phyloP scores from a whole-genome alignment of 1,140 invertebrate species.

The Cydia amplana region DNA sequence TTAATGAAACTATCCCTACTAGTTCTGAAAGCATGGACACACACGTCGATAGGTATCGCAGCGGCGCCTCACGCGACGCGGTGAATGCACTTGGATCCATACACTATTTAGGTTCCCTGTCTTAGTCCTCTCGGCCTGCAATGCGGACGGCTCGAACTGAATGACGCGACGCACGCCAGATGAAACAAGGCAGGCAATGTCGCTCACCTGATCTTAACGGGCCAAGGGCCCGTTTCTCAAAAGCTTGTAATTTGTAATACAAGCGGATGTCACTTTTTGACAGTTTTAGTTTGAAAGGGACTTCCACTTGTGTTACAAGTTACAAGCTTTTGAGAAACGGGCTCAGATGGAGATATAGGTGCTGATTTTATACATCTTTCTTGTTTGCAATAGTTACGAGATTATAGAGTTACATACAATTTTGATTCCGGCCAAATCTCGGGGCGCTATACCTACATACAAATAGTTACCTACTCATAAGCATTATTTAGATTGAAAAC shows the following conservation, averaged over 20 bases:
- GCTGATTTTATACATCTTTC: neutral
- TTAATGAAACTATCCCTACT: neutral
- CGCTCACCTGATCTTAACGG: neutral
- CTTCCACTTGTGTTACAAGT: no score
- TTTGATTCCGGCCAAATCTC: no score
- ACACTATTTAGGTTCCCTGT: conserved; percentile 45
- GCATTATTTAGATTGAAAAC: no score
- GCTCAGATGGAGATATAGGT: neutral
- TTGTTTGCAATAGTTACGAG: neutral
- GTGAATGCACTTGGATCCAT: conserved; percentile 65
- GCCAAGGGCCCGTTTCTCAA: no score
- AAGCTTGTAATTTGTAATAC: no score
- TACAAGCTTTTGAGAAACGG: no score
- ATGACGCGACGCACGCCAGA: neutral
- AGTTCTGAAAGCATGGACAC: neutral
- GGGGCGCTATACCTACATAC: no score
- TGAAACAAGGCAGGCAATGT: neutral
- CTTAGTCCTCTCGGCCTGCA: conserved; percentile 20
- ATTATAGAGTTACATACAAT: no score
- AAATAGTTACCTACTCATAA: no score
- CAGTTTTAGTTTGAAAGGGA: no score
- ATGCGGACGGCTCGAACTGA: conserved; percentile 1
- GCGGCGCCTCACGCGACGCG: conserved; percentile 66
- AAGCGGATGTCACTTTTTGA: no score
- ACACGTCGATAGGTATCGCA: conserved; percentile 54